Evolutionary conservation across 23 tunicate species (phyloP).

Genomic region (Oikopleura dioica): DNA sequence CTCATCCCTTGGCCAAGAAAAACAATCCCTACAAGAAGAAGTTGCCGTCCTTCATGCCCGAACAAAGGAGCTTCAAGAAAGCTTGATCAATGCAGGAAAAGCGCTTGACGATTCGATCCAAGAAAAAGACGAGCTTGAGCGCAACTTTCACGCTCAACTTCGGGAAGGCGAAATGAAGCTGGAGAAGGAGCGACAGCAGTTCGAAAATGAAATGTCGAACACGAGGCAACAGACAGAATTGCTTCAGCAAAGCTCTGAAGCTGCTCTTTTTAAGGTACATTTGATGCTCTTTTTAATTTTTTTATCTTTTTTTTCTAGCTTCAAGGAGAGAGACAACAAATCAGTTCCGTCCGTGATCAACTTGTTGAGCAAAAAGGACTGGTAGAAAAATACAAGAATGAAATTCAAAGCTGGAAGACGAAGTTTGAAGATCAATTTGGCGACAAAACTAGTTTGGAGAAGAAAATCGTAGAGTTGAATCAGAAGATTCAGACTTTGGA

Average conservation of each 20-base stretch:
- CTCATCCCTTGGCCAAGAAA: no score
- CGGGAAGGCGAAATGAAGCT: background rate
- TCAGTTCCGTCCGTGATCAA: background rate
- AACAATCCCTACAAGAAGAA: no score
- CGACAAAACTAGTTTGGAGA: background rate
- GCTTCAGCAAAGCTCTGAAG: slow-evolving; percentile 5
- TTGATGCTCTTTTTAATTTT: no score
- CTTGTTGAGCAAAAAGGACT: slow-evolving; percentile 4
- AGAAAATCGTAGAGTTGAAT: background rate
- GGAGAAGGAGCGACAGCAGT: background rate
- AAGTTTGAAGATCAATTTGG: background rate
- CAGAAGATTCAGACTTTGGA: background rate
- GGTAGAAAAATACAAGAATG: background rate
- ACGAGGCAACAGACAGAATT: background rate
- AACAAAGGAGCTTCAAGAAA: background rate
- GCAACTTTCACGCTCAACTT: background rate
- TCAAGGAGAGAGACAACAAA: slow-evolving; percentile 4
- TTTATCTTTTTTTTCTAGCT: no score
- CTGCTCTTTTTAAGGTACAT: slow-evolving; percentile 7
- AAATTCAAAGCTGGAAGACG: background rate
- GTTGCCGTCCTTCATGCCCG: background rate
- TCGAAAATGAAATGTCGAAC: background rate
- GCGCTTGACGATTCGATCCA: background rate
- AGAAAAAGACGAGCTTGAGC: background rate
- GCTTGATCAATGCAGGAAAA: background rate